Evolutionary conservation across 2,888 invertebrate genomes (phyloP).

Genomic region (Oasisia sp.): DNA sequence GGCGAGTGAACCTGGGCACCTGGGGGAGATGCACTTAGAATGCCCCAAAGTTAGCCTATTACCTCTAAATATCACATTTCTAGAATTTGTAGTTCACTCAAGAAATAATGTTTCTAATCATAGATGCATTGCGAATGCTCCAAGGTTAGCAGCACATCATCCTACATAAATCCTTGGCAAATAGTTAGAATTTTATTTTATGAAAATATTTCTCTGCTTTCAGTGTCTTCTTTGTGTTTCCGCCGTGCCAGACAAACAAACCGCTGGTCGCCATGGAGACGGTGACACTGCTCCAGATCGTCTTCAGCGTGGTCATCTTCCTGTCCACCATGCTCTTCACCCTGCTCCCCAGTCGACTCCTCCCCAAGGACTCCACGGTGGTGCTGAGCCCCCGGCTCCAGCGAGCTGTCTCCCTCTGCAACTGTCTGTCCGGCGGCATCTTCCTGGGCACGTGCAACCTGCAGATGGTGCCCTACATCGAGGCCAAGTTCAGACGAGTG

Average conservation of each 20-base stretch:
- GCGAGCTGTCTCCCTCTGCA: conserved; percentile 39
- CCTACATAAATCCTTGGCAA: too few relatives aligned
- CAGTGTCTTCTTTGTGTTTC: background rate
- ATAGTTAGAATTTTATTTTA: background rate
- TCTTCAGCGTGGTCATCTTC: conserved; percentile 36
- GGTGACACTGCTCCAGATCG: conserved; percentile 34
- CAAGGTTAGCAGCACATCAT: too few relatives aligned
- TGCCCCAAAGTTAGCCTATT: too few relatives aligned
- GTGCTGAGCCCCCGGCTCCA: background rate
- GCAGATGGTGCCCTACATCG: conserved; percentile 58
- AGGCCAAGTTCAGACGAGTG: conserved; percentile 46
- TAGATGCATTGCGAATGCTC: too few relatives aligned
- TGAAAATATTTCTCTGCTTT: background rate
- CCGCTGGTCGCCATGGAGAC: conserved; percentile 30
- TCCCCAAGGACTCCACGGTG: conserved; percentile 27
- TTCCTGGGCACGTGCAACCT: conserved; percentile 63
- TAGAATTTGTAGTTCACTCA: too few relatives aligned
- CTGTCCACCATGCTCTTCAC: conserved; percentile 36
- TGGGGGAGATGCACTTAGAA: too few relatives aligned
- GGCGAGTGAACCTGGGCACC: too few relatives aligned
- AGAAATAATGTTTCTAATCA: too few relatives aligned
- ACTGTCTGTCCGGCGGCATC: conserved; percentile 61
- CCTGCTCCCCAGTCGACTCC: conserved; percentile 36
- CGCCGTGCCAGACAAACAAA: background rate
- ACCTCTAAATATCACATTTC: too few relatives aligned